Conservation (phyloP, 2,113 vertebrate species). For the Pachyramphus minor region DNA sequence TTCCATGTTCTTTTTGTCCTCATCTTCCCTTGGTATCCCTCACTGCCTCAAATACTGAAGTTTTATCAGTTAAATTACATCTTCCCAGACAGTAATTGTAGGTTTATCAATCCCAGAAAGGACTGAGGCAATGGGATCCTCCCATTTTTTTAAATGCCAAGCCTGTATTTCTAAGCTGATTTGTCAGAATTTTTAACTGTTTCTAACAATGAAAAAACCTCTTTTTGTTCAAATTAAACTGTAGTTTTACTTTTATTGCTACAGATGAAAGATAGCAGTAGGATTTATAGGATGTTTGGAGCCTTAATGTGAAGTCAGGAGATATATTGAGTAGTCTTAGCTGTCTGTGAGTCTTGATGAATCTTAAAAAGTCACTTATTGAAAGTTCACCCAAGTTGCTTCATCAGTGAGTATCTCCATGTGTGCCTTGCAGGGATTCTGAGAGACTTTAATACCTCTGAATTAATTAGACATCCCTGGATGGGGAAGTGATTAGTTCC, state of each 20-base stretch:
- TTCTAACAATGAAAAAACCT: neutral
- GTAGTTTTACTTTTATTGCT: neutral
- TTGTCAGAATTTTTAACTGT: neutral
- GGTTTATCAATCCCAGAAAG: neutral
- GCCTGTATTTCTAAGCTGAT: neutral
- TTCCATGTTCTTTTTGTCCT: neutral
- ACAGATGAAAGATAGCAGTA: neutral
- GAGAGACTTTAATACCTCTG: neutral
- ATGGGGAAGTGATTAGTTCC: neutral
- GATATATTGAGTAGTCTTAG: neutral
- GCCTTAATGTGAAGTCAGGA: neutral
- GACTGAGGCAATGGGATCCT: neutral
- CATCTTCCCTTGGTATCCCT: neutral
- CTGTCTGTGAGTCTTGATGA: neutral
- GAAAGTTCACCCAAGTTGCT: neutral
- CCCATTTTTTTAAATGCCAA: neutral
- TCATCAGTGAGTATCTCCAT: neutral
- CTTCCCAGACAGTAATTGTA: neutral
- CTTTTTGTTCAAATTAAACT: neutral
- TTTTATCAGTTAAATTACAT: neutral
- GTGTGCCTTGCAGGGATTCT: neutral
- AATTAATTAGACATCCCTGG: neutral
- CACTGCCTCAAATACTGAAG: neutral
- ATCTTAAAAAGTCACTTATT: neutral
- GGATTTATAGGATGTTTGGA: neutral